Conservation (phyloP, 2,888 invertebrate species). For the Gymnosoma rotundatum region DNA sequence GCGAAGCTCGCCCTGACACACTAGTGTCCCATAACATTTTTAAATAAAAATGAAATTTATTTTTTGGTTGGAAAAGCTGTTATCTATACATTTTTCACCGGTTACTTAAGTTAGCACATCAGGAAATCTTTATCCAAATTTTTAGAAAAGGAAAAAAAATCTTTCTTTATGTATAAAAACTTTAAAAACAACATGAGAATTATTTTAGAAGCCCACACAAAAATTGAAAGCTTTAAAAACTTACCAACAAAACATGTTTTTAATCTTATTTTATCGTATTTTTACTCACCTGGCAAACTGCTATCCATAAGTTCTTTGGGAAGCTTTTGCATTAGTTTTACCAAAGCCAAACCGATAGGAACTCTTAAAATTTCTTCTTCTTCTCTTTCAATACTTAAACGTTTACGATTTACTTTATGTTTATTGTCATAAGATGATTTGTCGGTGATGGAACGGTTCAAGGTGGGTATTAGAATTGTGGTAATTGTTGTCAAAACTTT, state of each 20-base stretch:
- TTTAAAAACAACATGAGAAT: no score
- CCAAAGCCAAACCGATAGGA: conserved; percentile 95
- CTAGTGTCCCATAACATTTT: no score
- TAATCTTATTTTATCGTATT: not conserved
- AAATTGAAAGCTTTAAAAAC: not conserved
- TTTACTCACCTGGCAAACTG: conserved; percentile 85
- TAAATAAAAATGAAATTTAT: no score
- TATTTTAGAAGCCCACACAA: no score
- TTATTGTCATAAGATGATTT: conserved; percentile 88
- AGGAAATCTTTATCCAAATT: no score
- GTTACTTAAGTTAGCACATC: no score
- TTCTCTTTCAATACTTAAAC: conserved; percentile 88
- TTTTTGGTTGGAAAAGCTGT: no score
- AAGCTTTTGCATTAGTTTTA: conserved; percentile 94
- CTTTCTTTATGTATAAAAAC: no score
- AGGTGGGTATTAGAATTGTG: conserved; percentile 89
- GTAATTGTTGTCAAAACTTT: conserved; percentile 89
- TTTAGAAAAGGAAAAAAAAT: no score
- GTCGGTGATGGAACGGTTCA: conserved; percentile 88
- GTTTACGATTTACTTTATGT: conserved; percentile 90
- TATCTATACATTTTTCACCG: no score
- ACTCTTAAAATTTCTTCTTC: conserved; percentile 94
- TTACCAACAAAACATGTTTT: no score
- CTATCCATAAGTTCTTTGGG: conserved; percentile 89
- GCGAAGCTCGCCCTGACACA: no score